A percentile compares a stretch with the other conserved stretches of the same genome.
Evolutionary conservation across 1,140 invertebrate species (phyloP).

Genomic region (Drosophila nannoptera): DNA sequence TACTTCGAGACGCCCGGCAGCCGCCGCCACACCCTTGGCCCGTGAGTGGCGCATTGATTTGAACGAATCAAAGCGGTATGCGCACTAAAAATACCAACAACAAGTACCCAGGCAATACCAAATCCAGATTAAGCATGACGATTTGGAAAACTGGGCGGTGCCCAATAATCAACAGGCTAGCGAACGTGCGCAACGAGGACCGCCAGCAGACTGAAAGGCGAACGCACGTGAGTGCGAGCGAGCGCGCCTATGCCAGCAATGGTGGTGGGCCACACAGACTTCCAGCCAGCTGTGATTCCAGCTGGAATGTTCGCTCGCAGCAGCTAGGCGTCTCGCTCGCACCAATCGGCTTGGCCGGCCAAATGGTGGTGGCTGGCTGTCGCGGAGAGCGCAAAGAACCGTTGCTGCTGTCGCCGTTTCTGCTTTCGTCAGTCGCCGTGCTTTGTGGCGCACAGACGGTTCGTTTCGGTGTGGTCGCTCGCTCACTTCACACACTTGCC

Average conservation of each 20-base stretch:
- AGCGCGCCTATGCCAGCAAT: constrained; percentile 21
- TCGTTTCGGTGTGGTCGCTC: constrained; percentile 22
- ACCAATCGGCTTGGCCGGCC: constrained; percentile 12
- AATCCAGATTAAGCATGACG: constrained; percentile 67
- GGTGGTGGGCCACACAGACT: constrained; percentile 43
- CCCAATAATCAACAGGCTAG: constrained; percentile 52
- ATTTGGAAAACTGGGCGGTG: constrained; percentile 64
- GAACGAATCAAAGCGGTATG: constrained; percentile 77
- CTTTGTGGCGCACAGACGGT: constrained; percentile 50
- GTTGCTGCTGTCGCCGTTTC: constrained; percentile 3
- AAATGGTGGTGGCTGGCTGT: constrained; percentile 28
- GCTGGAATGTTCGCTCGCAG: constrained; percentile 49
- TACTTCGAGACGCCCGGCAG: background rate
- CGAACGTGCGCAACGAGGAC: background rate
- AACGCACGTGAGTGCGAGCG: constrained; percentile 16
- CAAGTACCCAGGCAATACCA: constrained; percentile 47
- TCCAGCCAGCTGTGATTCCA: constrained; percentile 70
- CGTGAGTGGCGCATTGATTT: constrained; percentile 70
- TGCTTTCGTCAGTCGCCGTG: constrained; percentile 45
- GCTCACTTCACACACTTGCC: constrained; percentile 15
- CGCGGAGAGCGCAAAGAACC: constrained; percentile 33
- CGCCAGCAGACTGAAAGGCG: background rate
- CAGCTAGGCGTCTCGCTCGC: constrained; percentile 45
- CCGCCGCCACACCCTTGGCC: constrained; percentile 28
- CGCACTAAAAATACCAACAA: constrained; percentile 77